phyloP scores from a whole-genome alignment of 2,797 vertebrate species.

The Falco concolor region DNA sequence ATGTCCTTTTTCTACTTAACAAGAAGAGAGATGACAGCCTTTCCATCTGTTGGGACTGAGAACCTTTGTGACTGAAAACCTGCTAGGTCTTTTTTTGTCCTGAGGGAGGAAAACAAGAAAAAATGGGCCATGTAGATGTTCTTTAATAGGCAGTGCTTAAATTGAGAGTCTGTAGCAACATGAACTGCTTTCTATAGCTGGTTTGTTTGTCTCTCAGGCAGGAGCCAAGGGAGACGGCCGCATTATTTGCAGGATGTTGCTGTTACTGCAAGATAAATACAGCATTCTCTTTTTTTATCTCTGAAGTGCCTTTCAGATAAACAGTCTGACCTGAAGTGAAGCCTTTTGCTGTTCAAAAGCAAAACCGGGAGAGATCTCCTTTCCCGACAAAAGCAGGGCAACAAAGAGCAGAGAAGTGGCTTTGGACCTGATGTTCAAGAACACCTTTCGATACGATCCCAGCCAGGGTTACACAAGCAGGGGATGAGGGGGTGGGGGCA shows the following conservation, averaged over 20 bases:
- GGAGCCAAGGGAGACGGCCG: conserved; percentile 18
- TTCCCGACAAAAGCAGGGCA: conserved; percentile 1
- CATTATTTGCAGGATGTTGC: conserved; percentile 34
- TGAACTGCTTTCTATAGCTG: not conserved
- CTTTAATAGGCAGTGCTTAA: conserved; percentile 18
- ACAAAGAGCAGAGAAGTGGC: not conserved
- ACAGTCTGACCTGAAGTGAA: conserved; percentile 26
- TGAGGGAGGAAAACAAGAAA: not conserved
- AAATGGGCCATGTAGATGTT: not conserved
- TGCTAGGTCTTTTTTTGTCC: not conserved
- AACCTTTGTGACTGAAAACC: not conserved
- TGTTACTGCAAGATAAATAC: conserved; percentile 55
- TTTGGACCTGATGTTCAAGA: not conserved
- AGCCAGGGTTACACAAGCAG: not conserved
- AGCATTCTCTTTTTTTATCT: conserved; percentile 54
- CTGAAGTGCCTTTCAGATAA: conserved; percentile 50
- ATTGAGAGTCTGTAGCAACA: not conserved
- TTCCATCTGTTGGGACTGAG: not conserved
- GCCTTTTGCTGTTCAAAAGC: conserved; percentile 5
- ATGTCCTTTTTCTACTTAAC: not conserved
- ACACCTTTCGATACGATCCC: not conserved
- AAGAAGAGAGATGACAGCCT: not conserved
- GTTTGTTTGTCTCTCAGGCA: not conserved
- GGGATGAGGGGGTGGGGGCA: fast-evolving
- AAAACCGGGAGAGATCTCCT: conserved; percentile 17